Conservation (phyloP, 2,888 invertebrate genomes). For the Uloborus plumipes region DNA sequence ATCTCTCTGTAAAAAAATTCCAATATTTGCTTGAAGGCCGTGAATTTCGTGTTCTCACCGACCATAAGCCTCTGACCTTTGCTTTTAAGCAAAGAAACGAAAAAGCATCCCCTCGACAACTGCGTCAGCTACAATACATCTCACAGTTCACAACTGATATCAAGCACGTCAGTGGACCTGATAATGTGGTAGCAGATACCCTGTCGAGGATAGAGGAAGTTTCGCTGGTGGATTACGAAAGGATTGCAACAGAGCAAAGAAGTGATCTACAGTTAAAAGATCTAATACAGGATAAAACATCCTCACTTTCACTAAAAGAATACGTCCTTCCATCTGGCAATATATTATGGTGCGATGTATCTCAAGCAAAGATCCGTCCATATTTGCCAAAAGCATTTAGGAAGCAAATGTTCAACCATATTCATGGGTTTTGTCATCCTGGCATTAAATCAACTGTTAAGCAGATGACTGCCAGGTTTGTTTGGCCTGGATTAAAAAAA, state of each 20-base stretch:
- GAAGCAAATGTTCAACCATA: not conserved
- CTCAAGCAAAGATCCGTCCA: constrained; percentile 16
- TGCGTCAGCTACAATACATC: constrained; percentile 68
- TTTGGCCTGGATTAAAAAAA: not conserved
- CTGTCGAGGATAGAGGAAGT: constrained; percentile 26
- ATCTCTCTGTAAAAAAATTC: constrained; percentile 66
- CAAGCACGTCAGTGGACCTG: constrained; percentile 67
- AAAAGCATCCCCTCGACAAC: constrained; percentile 69
- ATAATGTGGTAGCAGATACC: constrained; percentile 35
- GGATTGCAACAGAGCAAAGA: not conserved
- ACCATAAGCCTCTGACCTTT: constrained; percentile 66
- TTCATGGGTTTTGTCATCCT: not conserved
- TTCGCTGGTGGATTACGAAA: not conserved
- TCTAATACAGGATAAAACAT: not conserved
- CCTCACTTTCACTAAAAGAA: not conserved
- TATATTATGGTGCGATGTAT: constrained; percentile 18
- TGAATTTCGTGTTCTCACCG: constrained; percentile 18
- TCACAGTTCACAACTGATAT: constrained; percentile 70
- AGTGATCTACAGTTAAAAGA: not conserved
- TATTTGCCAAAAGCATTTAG: constrained; percentile 26
- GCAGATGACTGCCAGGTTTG: constrained; percentile 1
- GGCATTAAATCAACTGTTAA: constrained; percentile 11
- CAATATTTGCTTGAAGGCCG: constrained; percentile 62
- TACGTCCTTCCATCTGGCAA: constrained; percentile 2
- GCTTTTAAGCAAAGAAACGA: constrained; percentile 9